These are phyloP conservation scores for Trissolcus basalis DNA, from an alignment of 1,140 invertebrate species.

Conservation along the genomic window DNA sequence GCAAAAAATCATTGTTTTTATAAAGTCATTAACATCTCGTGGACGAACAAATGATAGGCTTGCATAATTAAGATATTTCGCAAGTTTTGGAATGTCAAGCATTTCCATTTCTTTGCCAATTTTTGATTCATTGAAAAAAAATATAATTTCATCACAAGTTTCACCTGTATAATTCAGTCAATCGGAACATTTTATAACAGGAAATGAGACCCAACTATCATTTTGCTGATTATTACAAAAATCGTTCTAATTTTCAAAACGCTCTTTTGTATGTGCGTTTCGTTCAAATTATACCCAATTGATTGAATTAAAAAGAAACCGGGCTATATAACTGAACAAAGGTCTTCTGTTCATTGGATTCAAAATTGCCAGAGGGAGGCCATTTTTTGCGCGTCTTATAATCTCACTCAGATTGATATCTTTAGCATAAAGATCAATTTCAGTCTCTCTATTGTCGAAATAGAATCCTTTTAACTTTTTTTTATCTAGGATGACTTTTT, in stretches of 20 bases:
- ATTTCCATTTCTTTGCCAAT: too few relatives aligned
- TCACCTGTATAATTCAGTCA: too few relatives aligned
- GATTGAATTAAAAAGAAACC: conserved; percentile 53
- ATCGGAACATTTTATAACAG: too few relatives aligned
- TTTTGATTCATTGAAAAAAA: too few relatives aligned
- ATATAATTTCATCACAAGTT: too few relatives aligned
- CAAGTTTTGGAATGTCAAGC: too few relatives aligned
- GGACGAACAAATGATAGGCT: too few relatives aligned
- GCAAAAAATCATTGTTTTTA: too few relatives aligned
- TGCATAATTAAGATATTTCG: too few relatives aligned
- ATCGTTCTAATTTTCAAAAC: conserved; percentile 46
- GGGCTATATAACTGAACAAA: conserved; percentile 51
- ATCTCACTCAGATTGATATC: conserved; percentile 56
- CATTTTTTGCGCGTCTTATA: conserved; percentile 50
- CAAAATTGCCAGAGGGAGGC: conserved; percentile 52
- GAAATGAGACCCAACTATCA: too few relatives aligned
- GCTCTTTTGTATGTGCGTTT: conserved; percentile 22
- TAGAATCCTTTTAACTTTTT: conserved; percentile 40
- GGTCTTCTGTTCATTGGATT: conserved; percentile 60
- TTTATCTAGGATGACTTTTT: conserved; percentile 19
- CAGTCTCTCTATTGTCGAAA: conserved; percentile 43
- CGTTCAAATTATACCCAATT: conserved; percentile 28
- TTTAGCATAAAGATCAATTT: conserved; percentile 53
- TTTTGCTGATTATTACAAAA: conserved; percentile 48
- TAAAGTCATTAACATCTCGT: too few relatives aligned